Evolutionary conservation across 2,888 invertebrate genomes (phyloP), one percentile per base, ranked within the genome.

Genomic region (Cecidostiba fungosa): DNA sequence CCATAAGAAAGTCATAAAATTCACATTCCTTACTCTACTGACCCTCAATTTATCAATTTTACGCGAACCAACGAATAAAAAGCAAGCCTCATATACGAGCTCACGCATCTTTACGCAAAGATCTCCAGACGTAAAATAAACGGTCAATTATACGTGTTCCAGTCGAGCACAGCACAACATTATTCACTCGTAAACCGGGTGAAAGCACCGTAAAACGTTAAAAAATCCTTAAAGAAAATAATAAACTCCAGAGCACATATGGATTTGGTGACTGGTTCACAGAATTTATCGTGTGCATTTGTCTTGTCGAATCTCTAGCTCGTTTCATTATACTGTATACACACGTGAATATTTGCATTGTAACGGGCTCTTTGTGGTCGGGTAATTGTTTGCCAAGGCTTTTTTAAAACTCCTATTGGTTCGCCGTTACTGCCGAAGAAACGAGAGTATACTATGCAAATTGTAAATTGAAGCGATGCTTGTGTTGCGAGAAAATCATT

Each of bases 321-420:
- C 19, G 50, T 19, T 50, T 19, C 0, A 36, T 32, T 6, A 6
- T n/a, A 36, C 36, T 6, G 36, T 6, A 3, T 36, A 36, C 50
- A 50, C 50, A 23, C 23, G 54, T 23, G 50, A 50, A 73, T 12
- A 32, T 59, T 62, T 36, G 59, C 59, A 54, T 73, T n/a, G 29
- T 73, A 66, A 23, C n/a, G 29, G 16, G 4, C 43, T 19, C 54
- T 59, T 59, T 59, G n/a, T n/a, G n/a, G 19, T 23, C 6, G 39
- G 10, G 39, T 77, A 83, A 83, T 72, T 26, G 29, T 72, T 77
- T 54, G 32, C 19, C 36, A 50, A 59, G 72, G 77, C 29, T 70
- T 32, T 43, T 78, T 78, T 78, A n/a, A n/a, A n/a, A n/a, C n/a
- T 73, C 8, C 32, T 23, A n/a, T n/a, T n/a, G n/a, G n/a, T n/a